These are phyloP conservation scores for Gila orcuttii DNA, from an alignment of 2,113 vertebrate genomes.

Conservation along the genomic window DNA sequence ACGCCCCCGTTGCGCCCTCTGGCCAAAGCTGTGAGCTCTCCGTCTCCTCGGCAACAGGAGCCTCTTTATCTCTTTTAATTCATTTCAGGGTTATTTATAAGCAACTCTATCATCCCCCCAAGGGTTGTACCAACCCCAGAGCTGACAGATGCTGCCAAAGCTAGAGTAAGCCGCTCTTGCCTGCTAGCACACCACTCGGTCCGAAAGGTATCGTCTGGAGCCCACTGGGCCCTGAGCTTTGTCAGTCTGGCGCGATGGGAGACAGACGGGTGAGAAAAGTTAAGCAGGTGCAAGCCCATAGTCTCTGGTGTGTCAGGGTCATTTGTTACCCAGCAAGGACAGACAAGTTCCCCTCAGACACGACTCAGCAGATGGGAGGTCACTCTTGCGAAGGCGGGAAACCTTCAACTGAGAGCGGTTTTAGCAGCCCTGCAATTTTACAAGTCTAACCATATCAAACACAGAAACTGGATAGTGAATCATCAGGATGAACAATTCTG, in stretches of 20 bases:
- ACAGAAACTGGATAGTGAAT: not conserved
- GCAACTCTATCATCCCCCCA: constrained; percentile 55
- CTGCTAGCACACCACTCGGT: constrained; percentile 49
- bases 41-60: constrained; percentile 50
- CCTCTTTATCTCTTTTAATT: constrained; percentile 56
- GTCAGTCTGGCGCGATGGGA: constrained; percentile 70
- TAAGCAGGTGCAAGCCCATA: constrained; percentile 75
- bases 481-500: not conserved
- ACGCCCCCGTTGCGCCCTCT: constrained; percentile 48
- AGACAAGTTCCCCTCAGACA: constrained; percentile 73
- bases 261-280: constrained; percentile 72
- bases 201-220: constrained; percentile 63
- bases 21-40: constrained; percentile 21
- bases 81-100: constrained; percentile 60
- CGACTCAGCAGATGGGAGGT: constrained; percentile 74
- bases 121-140: constrained; percentile 57
- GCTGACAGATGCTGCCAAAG: constrained; percentile 58
- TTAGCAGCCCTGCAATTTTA: not conserved
- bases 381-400: constrained; percentile 66
- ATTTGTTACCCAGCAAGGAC: constrained; percentile 77
- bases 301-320: constrained; percentile 73
- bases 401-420: constrained; percentile 55
- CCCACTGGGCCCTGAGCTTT: constrained; percentile 62
- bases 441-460: not conserved
- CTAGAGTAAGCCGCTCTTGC: constrained; percentile 49